Percentiles rank a stretch among this genome's conserved stretches.
phyloP scores from a whole-genome alignment of 2,888 invertebrate genomes.

The Subacronicta megacephala region DNA sequence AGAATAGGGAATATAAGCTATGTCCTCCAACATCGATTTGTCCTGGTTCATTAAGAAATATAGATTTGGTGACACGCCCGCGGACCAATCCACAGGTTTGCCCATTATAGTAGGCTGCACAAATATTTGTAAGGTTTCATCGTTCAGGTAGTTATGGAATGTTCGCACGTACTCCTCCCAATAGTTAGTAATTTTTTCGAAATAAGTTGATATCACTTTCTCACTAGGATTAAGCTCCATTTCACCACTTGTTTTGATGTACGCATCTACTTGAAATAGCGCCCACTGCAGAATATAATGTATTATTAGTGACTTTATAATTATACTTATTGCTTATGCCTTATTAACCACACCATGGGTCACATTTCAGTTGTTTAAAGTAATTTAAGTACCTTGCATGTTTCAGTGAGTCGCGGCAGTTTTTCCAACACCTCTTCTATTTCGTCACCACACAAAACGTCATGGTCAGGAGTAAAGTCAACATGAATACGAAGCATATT shows the following conservation, averaged over 20 bases:
- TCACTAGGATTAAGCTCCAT: constrained; percentile 90
- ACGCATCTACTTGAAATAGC: constrained; percentile 90
- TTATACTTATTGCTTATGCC: no score
- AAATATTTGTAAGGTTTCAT: constrained; percentile 92
- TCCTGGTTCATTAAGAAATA: constrained; percentile 92
- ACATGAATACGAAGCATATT: constrained; percentile 88
- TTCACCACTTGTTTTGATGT: constrained; percentile 77
- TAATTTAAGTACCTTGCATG: constrained; percentile 84
- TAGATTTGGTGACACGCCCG: constrained; percentile 93
- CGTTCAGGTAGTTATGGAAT: constrained; percentile 93
- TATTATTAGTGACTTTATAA: no score
- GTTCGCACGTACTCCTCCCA: constrained; percentile 92
- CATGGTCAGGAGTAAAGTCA: constrained; percentile 83
- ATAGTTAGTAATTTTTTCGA: constrained; percentile 90
- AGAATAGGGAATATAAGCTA: constrained; percentile 88
- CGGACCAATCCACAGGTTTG: constrained; percentile 93
- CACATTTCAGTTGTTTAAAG: no score
- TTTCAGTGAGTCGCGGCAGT: constrained; percentile 77
- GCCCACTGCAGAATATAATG: constrained; percentile 84
- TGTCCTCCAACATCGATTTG: constrained; percentile 86
- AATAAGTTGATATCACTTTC: constrained; percentile 88
- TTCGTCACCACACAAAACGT: constrained; percentile 75
- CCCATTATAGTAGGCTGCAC: constrained; percentile 96
- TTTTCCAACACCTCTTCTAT: constrained; percentile 87
- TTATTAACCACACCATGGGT: no score